A percentile compares a stretch with the other conserved stretches of the same genome.
phyloP scores from a whole-genome alignment of 2,888 invertebrate species.

The Habrosyne pyritoides region DNA sequence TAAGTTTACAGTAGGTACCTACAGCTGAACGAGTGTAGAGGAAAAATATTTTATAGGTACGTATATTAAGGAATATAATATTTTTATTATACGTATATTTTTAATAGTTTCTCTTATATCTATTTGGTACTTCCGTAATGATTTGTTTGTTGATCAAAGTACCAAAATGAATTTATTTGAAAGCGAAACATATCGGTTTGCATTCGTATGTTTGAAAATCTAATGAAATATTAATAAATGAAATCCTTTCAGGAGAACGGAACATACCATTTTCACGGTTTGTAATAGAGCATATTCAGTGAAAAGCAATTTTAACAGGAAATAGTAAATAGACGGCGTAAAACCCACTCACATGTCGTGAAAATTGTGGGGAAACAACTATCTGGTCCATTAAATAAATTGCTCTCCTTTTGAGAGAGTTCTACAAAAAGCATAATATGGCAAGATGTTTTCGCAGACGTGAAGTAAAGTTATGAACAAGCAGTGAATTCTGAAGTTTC shows the following conservation, averaged over 20 bases:
- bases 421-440: constrained; percentile 50
- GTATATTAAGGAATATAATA: too few relatives aligned
- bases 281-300: constrained; percentile 11
- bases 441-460: constrained; percentile 48
- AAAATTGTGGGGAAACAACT: constrained; percentile 50
- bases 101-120: too few relatives aligned
- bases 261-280: background rate
- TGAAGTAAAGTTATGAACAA: constrained; percentile 44
- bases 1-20: too few relatives aligned
- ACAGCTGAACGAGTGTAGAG: too few relatives aligned
- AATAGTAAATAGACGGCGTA: constrained; percentile 28
- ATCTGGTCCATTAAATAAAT: constrained; percentile 72
- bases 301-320: constrained; percentile 23
- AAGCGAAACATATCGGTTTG: too few relatives aligned
- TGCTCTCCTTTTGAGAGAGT: constrained; percentile 58
- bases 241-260: background rate
- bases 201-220: background rate
- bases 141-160: too few relatives aligned
- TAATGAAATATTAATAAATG: background rate
- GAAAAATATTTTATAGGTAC: too few relatives aligned
- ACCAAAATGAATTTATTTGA: too few relatives aligned
- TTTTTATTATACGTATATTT: too few relatives aligned
- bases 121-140: too few relatives aligned
- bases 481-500: constrained; percentile 36
- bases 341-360: constrained; percentile 37